Conservation (phyloP, 2,888 invertebrate species). For the Acrobasis consociella region DNA sequence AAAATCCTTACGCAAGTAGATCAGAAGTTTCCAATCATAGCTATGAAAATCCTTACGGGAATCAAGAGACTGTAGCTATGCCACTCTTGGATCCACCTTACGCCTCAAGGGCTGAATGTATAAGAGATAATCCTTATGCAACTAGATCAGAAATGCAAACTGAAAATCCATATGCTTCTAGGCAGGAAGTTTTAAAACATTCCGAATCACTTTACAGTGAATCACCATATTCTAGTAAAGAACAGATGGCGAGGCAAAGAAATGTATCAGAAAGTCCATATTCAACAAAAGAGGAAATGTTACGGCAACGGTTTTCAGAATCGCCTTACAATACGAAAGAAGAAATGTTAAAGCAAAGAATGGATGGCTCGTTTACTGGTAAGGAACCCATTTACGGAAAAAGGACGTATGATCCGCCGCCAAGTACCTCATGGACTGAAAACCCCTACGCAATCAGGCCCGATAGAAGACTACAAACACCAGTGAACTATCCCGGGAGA, state of each 20-base stretch:
- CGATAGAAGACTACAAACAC: slow-evolving; percentile 71
- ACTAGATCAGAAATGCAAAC: slow-evolving; percentile 47
- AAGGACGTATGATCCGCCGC: slow-evolving; percentile 75
- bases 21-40: slow-evolving; percentile 73
- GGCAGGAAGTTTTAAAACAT: slow-evolving; percentile 59
- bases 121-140: slow-evolving; percentile 50
- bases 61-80: slow-evolving; percentile 67
- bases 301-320: slow-evolving; percentile 76
- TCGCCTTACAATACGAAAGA: slow-evolving; percentile 78
- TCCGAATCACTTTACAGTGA: slow-evolving; percentile 65
- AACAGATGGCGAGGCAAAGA: slow-evolving; percentile 70
- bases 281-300: slow-evolving; percentile 78
- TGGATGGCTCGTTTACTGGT: slow-evolving; percentile 53
- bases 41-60: slow-evolving; percentile 73
- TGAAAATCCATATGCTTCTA: slow-evolving; percentile 56
- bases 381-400: slow-evolving; percentile 72
- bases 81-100: slow-evolving; percentile 65
- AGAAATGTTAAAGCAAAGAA: slow-evolving; percentile 73
- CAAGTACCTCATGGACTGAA: slow-evolving; percentile 70
- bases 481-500: slow-evolving; percentile 65
- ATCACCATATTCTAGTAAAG: slow-evolving; percentile 75
- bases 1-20: slow-evolving; percentile 69
- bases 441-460: slow-evolving; percentile 67
- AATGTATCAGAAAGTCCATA: slow-evolving; percentile 70
- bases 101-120: slow-evolving; percentile 42